Evolutionary conservation across 2,888 invertebrate genomes (phyloP).

Genomic region (Drosophila gaucha): DNA sequence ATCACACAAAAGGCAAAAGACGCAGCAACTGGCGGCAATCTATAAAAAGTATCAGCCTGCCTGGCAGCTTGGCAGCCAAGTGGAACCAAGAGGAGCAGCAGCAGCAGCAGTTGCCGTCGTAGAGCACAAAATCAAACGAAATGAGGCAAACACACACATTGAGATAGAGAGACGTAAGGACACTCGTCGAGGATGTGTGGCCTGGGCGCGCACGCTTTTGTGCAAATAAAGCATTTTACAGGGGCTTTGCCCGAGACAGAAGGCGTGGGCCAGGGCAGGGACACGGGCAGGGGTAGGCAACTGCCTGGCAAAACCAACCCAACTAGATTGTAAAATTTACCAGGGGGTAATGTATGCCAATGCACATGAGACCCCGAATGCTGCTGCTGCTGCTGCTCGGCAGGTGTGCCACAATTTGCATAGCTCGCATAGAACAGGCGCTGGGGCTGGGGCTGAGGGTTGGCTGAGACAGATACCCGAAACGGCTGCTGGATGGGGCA

Average conservation of each 20-base stretch:
- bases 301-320: not conserved
- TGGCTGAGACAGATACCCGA: slow-evolving; percentile 20
- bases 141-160: slow-evolving; percentile 64
- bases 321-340: slow-evolving; percentile 76
- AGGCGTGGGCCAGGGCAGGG: not conserved
- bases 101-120: slow-evolving; percentile 23
- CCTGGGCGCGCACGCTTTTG: slow-evolving; percentile 62
- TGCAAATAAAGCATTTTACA: slow-evolving; percentile 75
- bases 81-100: slow-evolving; percentile 23
- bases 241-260: slow-evolving; percentile 29
- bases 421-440: slow-evolving; percentile 36
- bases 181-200: slow-evolving; percentile 41
- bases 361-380: slow-evolving; percentile 71
- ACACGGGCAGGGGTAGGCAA: no score
- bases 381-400: slow-evolving; percentile 45
- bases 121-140: slow-evolving; percentile 78
- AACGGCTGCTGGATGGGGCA: slow-evolving; percentile 44
- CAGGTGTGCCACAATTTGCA: slow-evolving; percentile 66
- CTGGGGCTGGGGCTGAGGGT: slow-evolving; percentile 4
- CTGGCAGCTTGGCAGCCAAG: slow-evolving; percentile 28
- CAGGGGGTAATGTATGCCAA: slow-evolving; percentile 74
- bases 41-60: slow-evolving; percentile 58
- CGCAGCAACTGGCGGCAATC: slow-evolving; percentile 59
- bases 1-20: slow-evolving; percentile 76
- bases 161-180: slow-evolving; percentile 14